Percentiles rank a stretch among this genome's conserved stretches.
Conservation (phyloP, 2,888 invertebrate species). For the Parapristionchus giblindavisi region DNA sequence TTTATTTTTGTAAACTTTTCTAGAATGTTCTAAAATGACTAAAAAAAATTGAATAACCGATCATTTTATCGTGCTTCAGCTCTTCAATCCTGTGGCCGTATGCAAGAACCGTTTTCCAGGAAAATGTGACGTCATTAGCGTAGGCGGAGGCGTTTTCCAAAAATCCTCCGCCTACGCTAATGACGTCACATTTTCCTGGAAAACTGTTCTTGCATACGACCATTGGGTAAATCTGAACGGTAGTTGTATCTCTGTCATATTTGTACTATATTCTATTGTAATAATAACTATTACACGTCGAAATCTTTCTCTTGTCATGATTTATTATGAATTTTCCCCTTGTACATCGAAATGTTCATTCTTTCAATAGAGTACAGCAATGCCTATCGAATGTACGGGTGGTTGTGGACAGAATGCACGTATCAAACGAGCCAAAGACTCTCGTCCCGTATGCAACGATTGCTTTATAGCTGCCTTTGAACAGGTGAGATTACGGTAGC, state of each 20-base stretch:
- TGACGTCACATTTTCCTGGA: no score
- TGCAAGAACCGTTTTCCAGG: no score
- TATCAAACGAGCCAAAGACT: constrained; percentile 64
- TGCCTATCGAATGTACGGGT: constrained; percentile 26
- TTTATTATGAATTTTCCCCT: background rate
- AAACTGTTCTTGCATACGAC: no score
- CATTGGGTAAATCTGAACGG: background rate
- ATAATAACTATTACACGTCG: background rate
- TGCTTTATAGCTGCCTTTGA: constrained; percentile 68
- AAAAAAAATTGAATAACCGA: background rate
- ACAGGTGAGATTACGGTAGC: constrained; percentile 44
- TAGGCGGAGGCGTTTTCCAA: no score
- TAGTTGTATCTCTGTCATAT: background rate
- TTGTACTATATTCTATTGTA: background rate
- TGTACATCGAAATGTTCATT: background rate
- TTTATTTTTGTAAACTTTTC: background rate
- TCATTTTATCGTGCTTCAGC: background rate
- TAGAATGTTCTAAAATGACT: no score
- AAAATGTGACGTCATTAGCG: no score
- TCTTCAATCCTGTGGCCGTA: no score
- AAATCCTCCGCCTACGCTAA: no score
- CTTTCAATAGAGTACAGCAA: background rate
- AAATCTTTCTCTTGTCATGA: background rate
- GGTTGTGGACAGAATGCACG: constrained; percentile 42
- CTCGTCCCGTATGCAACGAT: constrained; percentile 57